phyloP scores from a whole-genome alignment of 2,113 vertebrate species.

The Plecotus auritus region DNA sequence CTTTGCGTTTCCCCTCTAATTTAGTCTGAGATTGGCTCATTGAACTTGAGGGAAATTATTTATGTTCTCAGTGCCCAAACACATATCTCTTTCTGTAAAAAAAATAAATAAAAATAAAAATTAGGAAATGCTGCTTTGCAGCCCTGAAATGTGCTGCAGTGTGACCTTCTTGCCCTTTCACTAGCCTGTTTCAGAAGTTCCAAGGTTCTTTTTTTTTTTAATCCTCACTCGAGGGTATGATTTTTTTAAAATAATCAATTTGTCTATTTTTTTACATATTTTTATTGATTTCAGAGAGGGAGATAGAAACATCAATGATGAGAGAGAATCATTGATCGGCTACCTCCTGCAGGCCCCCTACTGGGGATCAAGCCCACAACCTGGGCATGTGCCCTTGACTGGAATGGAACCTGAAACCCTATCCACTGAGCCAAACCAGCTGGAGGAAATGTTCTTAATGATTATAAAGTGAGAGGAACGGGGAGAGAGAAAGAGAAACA shows the following conservation, averaged over 20 bases:
- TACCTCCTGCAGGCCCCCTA: no score
- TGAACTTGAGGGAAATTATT: conserved; percentile 5
- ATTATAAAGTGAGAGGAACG: no score
- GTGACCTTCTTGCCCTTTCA: not conserved
- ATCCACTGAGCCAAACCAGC: not conserved
- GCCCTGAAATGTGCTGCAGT: not conserved
- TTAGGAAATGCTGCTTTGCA: not conserved
- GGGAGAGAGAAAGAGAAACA: no score
- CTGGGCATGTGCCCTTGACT: no score
- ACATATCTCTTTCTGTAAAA: not conserved
- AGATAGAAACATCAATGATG: no score
- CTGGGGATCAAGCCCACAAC: no score
- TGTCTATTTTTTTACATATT: no score
- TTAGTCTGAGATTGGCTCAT: not conserved
- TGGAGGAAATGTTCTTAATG: no score
- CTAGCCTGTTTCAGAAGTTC: not conserved
- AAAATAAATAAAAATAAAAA: not conserved
- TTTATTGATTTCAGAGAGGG: no score
- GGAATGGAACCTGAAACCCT: not conserved
- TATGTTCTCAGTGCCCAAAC: not conserved
- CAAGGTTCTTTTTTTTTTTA: not conserved
- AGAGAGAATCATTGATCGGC: no score
- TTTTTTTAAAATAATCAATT: no score
- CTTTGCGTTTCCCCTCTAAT: not conserved
- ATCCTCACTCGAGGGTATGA: not conserved